Conservation (phyloP, 23 tunicate genomes). For the Ciona savignyi region DNA sequence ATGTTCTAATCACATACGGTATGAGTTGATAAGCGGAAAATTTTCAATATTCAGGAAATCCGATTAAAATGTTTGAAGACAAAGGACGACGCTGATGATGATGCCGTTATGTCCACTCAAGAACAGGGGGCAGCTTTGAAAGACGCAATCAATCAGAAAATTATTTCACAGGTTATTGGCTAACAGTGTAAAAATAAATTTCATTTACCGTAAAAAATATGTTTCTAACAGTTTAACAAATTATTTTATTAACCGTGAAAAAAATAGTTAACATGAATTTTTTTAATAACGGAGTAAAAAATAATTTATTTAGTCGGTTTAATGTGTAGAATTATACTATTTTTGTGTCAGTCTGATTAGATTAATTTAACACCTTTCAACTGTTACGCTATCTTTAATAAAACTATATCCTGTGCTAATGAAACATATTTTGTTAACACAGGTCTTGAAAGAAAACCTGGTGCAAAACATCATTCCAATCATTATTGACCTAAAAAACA, state of each 20-base stretch:
- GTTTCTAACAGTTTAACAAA: background rate
- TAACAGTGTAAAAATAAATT: background rate
- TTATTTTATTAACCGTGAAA: background rate
- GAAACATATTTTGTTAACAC: too few relatives aligned
- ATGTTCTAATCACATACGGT: too few relatives aligned
- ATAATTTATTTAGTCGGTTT: too few relatives aligned
- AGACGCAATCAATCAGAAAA: conserved; percentile 46
- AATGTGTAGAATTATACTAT: too few relatives aligned
- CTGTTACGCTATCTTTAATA: too few relatives aligned
- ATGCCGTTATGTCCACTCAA: conserved; percentile 29
- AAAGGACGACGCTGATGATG: conserved; percentile 34
- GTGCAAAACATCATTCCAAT: conserved; percentile 76
- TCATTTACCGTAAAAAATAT: background rate
- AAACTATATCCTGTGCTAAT: too few relatives aligned
- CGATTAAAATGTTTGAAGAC: conserved; percentile 56
- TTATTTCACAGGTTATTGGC: conserved; percentile 39
- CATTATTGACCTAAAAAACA: conserved; percentile 64
- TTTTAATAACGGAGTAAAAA: too few relatives aligned
- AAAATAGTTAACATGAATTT: too few relatives aligned
- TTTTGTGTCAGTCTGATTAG: too few relatives aligned
- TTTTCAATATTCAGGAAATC: conserved; percentile 42
- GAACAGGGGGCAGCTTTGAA: conserved; percentile 28
- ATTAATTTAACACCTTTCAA: background rate
- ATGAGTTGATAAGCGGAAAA: background rate
- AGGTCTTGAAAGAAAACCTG: conserved; percentile 69